Evolutionary conservation across 2,113 vertebrate species (phyloP), one percentile per base, ranked within the genome.

Genomic region (Anguilla japonica): DNA sequence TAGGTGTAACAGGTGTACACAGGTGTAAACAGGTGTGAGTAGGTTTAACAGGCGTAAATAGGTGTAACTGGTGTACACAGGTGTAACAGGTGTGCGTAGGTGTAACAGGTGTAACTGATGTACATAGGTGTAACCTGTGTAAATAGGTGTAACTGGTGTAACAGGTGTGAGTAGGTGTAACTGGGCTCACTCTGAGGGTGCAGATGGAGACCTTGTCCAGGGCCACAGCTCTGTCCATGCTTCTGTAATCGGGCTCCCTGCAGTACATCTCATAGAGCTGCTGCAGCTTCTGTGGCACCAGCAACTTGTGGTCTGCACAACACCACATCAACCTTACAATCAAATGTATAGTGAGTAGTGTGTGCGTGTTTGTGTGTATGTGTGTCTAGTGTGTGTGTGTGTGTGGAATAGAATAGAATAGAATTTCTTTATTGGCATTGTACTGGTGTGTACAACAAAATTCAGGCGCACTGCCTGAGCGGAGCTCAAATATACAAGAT

Each of bases 191-290:
- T 96, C 97, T 97, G 57, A 97, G 87, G 67, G 95, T 95, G 89
- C 94, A 91, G 53, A 94, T 93, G 87, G 96, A 94, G 71, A 95
- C 93, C 6, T 92, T 96, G 85, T 97, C 96, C 91, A 97, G 90
- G 84, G 95, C 93, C 90, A 96, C 87, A 11, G 95, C 94, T 85
- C 94, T 96, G 85, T 97, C 96, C 91, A 97, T 90, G 84, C 92
- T 94, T 87, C 94, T 94, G 41, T 98, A 96, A 0, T 96, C 96
- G 88, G 96, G 92, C 84, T 97, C 96, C 85, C 92, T 94, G 90
- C 95, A 90, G 92, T 97, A 98, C 79, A 93, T 91, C 7, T 97
- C 93, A 2, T 97, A 98, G 22, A 98, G 95, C 88, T 97, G 95
- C 90, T 97, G 95, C 78, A 98, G 94, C 41, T 95, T 95, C 3